These are phyloP conservation scores for Sardina pilchardus DNA, from an alignment of 2,113 vertebrate species.

Conservation along the genomic window DNA sequence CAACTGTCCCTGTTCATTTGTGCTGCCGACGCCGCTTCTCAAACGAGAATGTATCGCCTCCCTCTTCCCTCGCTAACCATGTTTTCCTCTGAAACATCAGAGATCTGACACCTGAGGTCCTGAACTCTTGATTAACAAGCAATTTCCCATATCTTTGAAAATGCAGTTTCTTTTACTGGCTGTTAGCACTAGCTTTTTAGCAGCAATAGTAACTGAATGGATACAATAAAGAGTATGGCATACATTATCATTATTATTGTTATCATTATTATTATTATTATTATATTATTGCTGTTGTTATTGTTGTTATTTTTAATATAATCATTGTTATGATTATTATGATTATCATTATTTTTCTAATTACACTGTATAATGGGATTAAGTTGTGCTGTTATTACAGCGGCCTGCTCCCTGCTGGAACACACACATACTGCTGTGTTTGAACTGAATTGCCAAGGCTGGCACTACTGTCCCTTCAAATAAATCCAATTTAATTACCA, in stretches of 20 bases:
- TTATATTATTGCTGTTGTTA: conserved; percentile 66
- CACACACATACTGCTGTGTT: conserved; percentile 43
- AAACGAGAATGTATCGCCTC: conserved; percentile 54
- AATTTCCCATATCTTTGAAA: conserved; percentile 65
- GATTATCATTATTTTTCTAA: conserved; percentile 56
- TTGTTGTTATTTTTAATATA: conserved; percentile 70
- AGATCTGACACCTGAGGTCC: conserved; percentile 57
- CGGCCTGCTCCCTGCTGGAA: not conserved
- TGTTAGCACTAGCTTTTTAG: not conserved
- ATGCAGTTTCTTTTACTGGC: conserved; percentile 27
- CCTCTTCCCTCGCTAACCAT: conserved; percentile 52
- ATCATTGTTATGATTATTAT: conserved; percentile 76
- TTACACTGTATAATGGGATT: not conserved
- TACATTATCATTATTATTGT: conserved; percentile 76
- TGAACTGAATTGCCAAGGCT: conserved; percentile 84
- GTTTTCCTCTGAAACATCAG: conserved; percentile 60
- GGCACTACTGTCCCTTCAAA: conserved; percentile 86
- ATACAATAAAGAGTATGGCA: not conserved
- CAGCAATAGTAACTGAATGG: not conserved
- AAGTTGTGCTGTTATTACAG: not conserved
- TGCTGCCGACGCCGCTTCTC: conserved; percentile 55
- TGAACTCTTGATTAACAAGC: conserved; percentile 61
- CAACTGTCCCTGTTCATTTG: conserved; percentile 67
- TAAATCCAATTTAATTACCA: conserved; percentile 92
- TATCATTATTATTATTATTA: conserved; percentile 24